Evolutionary conservation across 2,113 vertebrate species (phyloP).

Genomic region (Gymnocephalus cernua): DNA sequence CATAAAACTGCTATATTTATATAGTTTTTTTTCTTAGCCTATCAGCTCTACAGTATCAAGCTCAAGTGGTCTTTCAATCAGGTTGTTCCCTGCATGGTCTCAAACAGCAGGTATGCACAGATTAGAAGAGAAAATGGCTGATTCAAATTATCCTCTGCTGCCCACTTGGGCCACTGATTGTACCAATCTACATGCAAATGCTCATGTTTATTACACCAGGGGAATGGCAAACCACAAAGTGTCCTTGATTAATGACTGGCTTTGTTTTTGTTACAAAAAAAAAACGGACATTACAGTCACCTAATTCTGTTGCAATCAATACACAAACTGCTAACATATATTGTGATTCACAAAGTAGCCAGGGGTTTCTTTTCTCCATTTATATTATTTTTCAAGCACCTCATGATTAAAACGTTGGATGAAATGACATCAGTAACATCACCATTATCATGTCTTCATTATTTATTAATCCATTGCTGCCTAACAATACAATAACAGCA

Average conservation of each 20-base stretch:
- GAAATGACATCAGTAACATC: conserved; percentile 30
- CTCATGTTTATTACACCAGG: conserved; percentile 66
- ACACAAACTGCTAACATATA: conserved; percentile 11
- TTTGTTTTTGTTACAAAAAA: conserved; percentile 44
- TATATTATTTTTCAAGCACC: conserved; percentile 21
- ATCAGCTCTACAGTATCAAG: conserved; percentile 12
- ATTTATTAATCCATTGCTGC: background rate
- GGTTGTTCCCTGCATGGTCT: conserved; percentile 48
- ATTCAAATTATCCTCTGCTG: conserved; percentile 42
- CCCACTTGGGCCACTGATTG: conserved; percentile 70
- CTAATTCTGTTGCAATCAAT: conserved; percentile 53
- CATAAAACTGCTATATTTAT: background rate
- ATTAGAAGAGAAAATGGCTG: conserved; percentile 46
- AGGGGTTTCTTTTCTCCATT: background rate
- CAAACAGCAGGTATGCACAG: conserved; percentile 25
- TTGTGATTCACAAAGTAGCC: background rate
- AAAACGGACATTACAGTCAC: conserved; percentile 28
- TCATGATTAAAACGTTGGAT: conserved; percentile 9
- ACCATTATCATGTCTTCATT: conserved; percentile 25
- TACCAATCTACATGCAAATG: conserved; percentile 76
- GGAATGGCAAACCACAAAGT: conserved; percentile 72
- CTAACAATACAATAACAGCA: conserved; percentile 13
- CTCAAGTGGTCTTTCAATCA: conserved; percentile 61
- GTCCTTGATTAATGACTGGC: conserved; percentile 65
- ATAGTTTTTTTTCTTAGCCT: conserved; percentile 1